phyloP scores from a whole-genome alignment of 2,113 vertebrate species.

The Seriola rivoliana region DNA sequence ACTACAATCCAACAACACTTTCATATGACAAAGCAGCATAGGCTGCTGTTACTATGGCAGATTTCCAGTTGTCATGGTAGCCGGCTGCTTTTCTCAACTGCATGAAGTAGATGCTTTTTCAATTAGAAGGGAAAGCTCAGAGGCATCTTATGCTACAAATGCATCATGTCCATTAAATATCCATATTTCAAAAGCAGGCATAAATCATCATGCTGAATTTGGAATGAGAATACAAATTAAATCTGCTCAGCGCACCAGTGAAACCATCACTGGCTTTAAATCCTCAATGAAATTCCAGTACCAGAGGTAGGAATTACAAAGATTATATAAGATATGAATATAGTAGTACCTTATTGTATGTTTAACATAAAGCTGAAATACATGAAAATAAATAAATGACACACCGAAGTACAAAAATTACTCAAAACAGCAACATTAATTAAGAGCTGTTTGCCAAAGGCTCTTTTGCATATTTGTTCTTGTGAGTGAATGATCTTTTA shows the following conservation, averaged over 20 bases:
- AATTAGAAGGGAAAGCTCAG: conserved; percentile 20
- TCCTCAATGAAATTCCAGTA: conserved; percentile 14
- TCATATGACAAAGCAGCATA: conserved; percentile 5
- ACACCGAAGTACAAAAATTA: background rate
- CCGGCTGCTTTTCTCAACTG: conserved; percentile 27
- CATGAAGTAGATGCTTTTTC: conserved; percentile 34
- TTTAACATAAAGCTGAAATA: background rate
- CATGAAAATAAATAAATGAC: background rate
- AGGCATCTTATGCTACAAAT: background rate
- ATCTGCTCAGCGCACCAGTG: conserved; percentile 3
- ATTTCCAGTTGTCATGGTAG: conserved; percentile 77
- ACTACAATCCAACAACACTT: background rate
- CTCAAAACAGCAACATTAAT: background rate
- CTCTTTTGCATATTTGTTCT: background rate
- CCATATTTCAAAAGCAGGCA: conserved; percentile 9
- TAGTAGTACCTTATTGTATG: background rate
- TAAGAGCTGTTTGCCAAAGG: background rate
- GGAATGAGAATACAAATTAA: conserved; percentile 4
- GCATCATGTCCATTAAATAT: conserved; percentile 8
- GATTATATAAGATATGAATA: background rate
- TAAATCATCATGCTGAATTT: background rate
- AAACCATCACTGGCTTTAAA: background rate
- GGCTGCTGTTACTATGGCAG: conserved; percentile 63
- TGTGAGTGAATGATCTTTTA: background rate
- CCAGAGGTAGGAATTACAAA: background rate